These are phyloP conservation scores for Sphaerophoria rueppellii DNA, from an alignment of 2,888 invertebrate genomes.

Conservation along the genomic window DNA sequence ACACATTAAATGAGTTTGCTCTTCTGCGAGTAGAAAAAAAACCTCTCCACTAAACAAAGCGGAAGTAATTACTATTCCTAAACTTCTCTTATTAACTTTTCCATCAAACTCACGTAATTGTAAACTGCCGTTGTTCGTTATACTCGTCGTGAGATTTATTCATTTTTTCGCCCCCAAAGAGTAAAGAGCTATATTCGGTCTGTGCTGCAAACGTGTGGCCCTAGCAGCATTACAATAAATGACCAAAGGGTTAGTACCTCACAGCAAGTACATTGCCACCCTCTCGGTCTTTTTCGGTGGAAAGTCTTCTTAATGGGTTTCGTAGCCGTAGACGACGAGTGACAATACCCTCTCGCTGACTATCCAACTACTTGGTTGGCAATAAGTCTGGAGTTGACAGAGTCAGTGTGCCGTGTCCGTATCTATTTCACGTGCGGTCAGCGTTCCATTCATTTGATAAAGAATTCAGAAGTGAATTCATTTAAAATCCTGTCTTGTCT, in stretches of 20 bases:
- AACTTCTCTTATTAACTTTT: constrained; percentile 52
- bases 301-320: constrained; percentile 53
- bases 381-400: not conserved
- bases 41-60: not conserved
- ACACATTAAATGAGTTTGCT: constrained; percentile 17
- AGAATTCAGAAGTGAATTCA: constrained; percentile 70
- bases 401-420: constrained; percentile 48
- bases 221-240: constrained; percentile 27
- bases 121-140: constrained; percentile 21
- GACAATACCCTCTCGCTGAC: too few species aligned
- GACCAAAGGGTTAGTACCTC: not conserved
- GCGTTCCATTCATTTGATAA: constrained; percentile 68
- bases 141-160: constrained; percentile 63
- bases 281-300: not conserved
- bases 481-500: constrained; percentile 55
- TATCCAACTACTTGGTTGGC: not conserved
- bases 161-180: constrained; percentile 54
- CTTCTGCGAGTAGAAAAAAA: not conserved
- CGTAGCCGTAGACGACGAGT: too few species aligned
- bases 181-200: too few species aligned
- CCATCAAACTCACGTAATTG: constrained; percentile 57
- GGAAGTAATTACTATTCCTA: constrained; percentile 57
- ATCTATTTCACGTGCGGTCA: constrained; percentile 73
- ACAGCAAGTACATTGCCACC: too few species aligned
- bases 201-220: constrained; percentile 44